Percentiles rank a stretch among this genome's conserved stretches.
Conservation (phyloP, 2,113 vertebrate species). For the Labeo catla region DNA sequence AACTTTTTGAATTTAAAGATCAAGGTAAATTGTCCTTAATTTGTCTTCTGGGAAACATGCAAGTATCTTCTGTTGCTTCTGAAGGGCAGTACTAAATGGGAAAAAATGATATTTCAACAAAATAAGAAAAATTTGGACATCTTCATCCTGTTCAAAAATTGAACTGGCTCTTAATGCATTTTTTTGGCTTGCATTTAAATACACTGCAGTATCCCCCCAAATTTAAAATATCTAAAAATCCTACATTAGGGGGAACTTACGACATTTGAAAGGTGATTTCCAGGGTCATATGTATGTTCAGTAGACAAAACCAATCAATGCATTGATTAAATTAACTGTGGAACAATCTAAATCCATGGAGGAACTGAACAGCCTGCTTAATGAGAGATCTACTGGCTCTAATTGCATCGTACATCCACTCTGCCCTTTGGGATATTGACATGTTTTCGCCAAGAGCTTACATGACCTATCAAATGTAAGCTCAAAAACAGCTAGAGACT, state of each 20-base stretch:
- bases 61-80: too few species aligned
- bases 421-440: conserved; percentile 31
- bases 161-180: too few species aligned
- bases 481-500: not conserved
- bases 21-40: too few species aligned
- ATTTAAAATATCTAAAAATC: not conserved
- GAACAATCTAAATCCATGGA: not conserved
- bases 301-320: not conserved
- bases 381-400: conserved; percentile 25
- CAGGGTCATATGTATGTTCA: not conserved
- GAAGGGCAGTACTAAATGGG: too few species aligned
- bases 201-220: too few species aligned
- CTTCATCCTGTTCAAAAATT: too few species aligned
- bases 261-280: conserved; percentile 1
- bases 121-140: too few species aligned
- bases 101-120: too few species aligned
- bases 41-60: too few species aligned
- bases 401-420: not conserved
- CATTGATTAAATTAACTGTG: not conserved
- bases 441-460: conserved; percentile 9
- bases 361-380: not conserved
- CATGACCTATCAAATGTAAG: conserved; percentile 1
- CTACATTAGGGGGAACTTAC: not conserved
- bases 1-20: too few species aligned
- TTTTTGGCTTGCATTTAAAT: too few species aligned